A percentile compares a stretch with the other conserved stretches of the same genome.
Conservation (phyloP, 37 sponge, comb jelly and placozoan species). For the Hormiphora californensis region DNA sequence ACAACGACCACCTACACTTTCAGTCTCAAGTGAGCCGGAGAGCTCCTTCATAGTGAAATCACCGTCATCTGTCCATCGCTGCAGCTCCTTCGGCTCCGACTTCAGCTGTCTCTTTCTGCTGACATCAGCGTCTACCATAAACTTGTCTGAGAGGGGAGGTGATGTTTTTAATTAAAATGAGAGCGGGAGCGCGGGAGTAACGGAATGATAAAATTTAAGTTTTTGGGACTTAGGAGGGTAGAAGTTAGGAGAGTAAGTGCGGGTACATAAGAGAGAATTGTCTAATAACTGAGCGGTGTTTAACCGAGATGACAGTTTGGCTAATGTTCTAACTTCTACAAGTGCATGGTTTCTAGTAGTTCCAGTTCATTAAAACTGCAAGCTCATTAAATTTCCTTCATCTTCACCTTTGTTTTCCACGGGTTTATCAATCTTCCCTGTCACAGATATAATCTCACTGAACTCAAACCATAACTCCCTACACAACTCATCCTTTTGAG, state of each 20-base stretch:
- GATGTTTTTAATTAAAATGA: no score
- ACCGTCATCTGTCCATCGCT: not conserved
- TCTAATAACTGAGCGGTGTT: not conserved
- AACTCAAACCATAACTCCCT: slow-evolving; percentile 35
- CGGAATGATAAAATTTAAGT: not conserved
- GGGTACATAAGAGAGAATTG: not conserved
- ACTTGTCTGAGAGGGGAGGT: slow-evolving; percentile 56
- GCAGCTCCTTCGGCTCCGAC: slow-evolving; percentile 19
- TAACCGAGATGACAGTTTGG: not conserved
- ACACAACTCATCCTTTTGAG: not conserved
- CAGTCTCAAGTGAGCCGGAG: no score
- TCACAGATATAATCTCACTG: slow-evolving; percentile 39
- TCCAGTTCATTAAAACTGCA: not conserved
- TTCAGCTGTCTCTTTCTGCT: not conserved
- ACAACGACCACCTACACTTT: no score
- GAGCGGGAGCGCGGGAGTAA: not conserved
- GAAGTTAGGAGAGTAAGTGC: not conserved
- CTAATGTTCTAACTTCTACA: not conserved
- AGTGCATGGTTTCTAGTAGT: not conserved
- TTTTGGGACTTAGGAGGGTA: not conserved
- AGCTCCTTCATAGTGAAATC: not conserved
- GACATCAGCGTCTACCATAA: slow-evolving; percentile 40
- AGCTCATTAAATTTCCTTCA: not conserved
- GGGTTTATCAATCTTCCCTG: slow-evolving; percentile 45
- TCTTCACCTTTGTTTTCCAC: not conserved